Base-by-base conservation (phyloP, 2,113 vertebrate genomes). In the Merops nubicus region DNA sequence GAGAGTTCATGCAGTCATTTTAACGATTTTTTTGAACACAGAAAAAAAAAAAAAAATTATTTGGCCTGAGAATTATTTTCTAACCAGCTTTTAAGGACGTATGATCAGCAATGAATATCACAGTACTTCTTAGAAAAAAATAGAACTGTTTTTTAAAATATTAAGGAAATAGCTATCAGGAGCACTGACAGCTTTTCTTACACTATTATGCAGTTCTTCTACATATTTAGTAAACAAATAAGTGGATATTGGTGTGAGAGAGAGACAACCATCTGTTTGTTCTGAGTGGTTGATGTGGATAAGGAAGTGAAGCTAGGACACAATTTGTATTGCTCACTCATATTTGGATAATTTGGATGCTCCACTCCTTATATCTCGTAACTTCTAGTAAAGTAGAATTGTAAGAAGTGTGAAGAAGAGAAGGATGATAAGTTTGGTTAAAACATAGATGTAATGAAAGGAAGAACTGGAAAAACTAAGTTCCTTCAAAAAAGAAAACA, bases 241-340 rank as follows among this genome's bases (percentile, higher is more conserved):
- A n/a, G 7, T 19, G 3, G 51, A 16, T 59, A 17, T 12, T 38
- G 6, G 7, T 72, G 17, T 72, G 62, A 65, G 38, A 86, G 9
- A 64, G 6, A n/a, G n/a, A n/a, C n/a, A 56, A 15, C 4, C 9
- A 15, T 59, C 25, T 51, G 3, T 12, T 38, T 59, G 23, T 25
- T 63, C 51, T 56, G 8, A 43, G 19, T 60, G 8, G 6, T 56
- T 68, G 51, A 50, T 9, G 29, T 8, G 6, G 29, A n/a, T n/a
- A 51, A 7, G 14, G 0, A 0, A 48, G 16, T 22, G 21, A 75
- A 18, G 4, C 33, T 12, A 84, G 28, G 38, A 50, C 29, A 62
- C 1, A 18, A 42, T 47, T 80, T 34, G 15, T 28, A 40, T 34
- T 79, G 17, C 17, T 76, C 21, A 57, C 13, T 29, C 57, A 47